Evolutionary conservation across 2,797 vertebrate genomes (phyloP).

Genomic region (Epinephelus coioides): DNA sequence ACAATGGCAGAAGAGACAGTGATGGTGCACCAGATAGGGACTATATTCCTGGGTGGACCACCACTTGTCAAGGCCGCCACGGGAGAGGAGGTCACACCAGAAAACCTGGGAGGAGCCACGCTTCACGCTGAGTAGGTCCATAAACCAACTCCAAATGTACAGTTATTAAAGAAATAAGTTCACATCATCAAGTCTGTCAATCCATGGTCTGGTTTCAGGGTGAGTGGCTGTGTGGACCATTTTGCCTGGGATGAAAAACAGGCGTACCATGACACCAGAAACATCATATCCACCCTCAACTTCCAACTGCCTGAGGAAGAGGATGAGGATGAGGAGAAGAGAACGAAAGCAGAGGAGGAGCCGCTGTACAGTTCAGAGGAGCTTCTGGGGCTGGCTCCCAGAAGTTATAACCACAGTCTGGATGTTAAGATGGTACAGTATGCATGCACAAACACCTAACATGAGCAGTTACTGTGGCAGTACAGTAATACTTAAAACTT

Average conservation of each 20-base stretch:
- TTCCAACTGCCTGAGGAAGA: conserved; percentile 78
- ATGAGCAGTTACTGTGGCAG: too few species aligned
- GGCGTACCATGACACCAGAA: conserved; percentile 85
- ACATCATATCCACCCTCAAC: conserved; percentile 89
- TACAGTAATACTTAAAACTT: too few species aligned
- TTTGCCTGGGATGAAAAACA: conserved; percentile 89
- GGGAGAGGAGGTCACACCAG: conserved; percentile 89
- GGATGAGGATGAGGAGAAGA: conserved; percentile 67
- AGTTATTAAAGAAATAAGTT: neutral
- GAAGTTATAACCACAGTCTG: conserved; percentile 82
- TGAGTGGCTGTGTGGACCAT: conserved; percentile 92
- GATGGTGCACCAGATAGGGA: conserved; percentile 90
- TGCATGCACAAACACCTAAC: too few species aligned
- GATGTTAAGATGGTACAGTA: conserved; percentile 87
- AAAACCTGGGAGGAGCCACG: conserved; percentile 91
- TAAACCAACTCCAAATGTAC: neutral
- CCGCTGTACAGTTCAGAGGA: conserved; percentile 86
- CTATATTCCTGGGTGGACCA: conserved; percentile 90
- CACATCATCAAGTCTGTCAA: neutral
- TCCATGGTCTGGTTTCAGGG: conserved; percentile 71
- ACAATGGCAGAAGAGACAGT: conserved; percentile 90
- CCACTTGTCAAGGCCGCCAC: conserved; percentile 94
- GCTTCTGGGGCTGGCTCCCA: conserved; percentile 87
- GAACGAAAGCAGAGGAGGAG: conserved; percentile 70
- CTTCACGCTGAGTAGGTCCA: conserved; percentile 87